Evolutionary conservation across 2,797 vertebrate species (phyloP), one percentile per base, ranked within the genome.

Genomic region (Trachops cirrhosus): DNA sequence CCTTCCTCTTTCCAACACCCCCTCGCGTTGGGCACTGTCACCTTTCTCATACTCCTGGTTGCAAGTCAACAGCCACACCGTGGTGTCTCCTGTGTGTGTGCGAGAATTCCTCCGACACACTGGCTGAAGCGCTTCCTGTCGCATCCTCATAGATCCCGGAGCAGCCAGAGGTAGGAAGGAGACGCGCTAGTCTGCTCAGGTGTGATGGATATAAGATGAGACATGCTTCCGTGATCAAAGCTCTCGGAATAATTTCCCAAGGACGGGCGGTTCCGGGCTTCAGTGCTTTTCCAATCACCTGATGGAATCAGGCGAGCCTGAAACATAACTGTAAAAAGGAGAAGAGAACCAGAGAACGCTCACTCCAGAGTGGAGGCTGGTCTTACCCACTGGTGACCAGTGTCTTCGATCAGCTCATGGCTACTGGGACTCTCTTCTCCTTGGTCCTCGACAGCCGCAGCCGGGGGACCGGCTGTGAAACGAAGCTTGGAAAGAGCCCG

Each of bases 191-290:
- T 96, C 96, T 86, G 46, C 77, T 96, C 93, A 78, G 95, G 93
- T 44, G 19, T 71, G 84, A 79, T 59, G 75, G 77, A 86, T 97
- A 78, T 77, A 91, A 97, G 97, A 96, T 50, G 94, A 97, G 41
- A 92, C 96, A 82, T 29, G 86, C 79, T 93, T 93, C 94, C 68
- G 90, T 88, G 93, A 91, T 91, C 78, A 92, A 87, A 97, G 85
- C 7, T 97, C 95, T 86, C 97, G 79, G 94, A 93, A 96, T 89
- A 92, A 84, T 15, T 95, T 98, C 96, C 96, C 54, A 67, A 89
- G 96, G 95, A 97, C 88, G 59, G 78, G 96, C 85, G 91, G 92
- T 84, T 97, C 97, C 92, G 41, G 54, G 68, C 70, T 95, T 96
- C 37, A 18, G 3, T 84, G 84, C 73, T 59, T 93, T 93, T 75